These are phyloP conservation scores for Seriola rivoliana DNA, from an alignment of 2,113 vertebrate genomes.

Conservation along the genomic window DNA sequence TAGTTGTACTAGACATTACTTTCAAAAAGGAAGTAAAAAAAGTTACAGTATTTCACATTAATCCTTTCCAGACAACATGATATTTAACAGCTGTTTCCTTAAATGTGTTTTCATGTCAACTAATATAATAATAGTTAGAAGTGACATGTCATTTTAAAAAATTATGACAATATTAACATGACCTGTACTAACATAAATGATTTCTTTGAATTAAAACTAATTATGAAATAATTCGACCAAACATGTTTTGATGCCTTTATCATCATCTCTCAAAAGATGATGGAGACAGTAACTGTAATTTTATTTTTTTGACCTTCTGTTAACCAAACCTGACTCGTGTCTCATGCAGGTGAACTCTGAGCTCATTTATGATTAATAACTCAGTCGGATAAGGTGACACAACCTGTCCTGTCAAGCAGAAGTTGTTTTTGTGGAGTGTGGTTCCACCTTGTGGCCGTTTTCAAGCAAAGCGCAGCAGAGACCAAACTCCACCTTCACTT, in stretches of 20 bases:
- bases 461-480: neutral
- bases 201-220: neutral
- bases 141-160: no score
- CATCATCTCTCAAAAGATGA: neutral
- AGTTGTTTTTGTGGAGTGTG: neutral
- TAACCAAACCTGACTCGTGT: neutral
- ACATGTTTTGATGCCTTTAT: neutral
- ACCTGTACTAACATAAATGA: neutral
- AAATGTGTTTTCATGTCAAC: no score
- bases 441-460: slow-evolving; percentile 56
- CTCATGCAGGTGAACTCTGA: neutral
- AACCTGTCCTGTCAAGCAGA: neutral
- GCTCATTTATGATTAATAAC: neutral
- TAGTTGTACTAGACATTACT: neutral
- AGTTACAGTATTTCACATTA: slow-evolving; percentile 1
- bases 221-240: neutral
- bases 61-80: neutral
- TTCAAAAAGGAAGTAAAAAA: slow-evolving; percentile 68
- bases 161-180: neutral
- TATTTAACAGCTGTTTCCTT: neutral
- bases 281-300: neutral
- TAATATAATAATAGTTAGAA: no score
- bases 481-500: neutral
- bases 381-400: neutral
- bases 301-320: neutral